A percentile compares a stretch with the other conserved stretches of the same genome.
phyloP scores from a whole-genome alignment of 2,113 vertebrate species.

The Misgurnus mizolepis region DNA sequence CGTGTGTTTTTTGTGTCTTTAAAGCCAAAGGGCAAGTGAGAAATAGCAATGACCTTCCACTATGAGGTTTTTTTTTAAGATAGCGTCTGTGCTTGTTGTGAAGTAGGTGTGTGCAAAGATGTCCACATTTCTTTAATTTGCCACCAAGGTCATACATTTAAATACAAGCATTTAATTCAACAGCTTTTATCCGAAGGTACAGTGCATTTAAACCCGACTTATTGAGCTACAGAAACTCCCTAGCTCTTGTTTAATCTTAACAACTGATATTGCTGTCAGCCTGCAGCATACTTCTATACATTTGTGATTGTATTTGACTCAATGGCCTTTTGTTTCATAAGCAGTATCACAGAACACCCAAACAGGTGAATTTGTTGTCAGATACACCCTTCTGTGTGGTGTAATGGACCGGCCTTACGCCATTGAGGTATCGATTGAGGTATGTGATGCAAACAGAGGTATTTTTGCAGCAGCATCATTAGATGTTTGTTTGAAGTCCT shows the following conservation, averaged over 20 bases:
- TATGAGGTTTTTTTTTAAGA: neutral
- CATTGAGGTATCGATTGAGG: neutral
- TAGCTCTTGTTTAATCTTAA: conserved; percentile 17
- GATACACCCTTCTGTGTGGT: neutral
- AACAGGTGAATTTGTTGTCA: neutral
- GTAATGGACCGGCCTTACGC: neutral
- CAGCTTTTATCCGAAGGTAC: too few species aligned
- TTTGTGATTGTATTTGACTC: conserved; percentile 7
- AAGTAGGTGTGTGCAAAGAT: conserved; percentile 19
- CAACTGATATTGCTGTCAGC: conserved; percentile 8
- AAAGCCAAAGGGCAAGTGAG: conserved; percentile 12
- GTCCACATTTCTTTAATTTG: conserved; percentile 21
- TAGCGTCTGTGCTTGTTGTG: neutral
- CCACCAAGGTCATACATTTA: conserved; percentile 8
- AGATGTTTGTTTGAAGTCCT: conserved; percentile 2
- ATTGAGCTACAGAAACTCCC: too few species aligned
- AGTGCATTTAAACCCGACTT: too few species aligned
- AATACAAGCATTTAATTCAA: conserved; percentile 10
- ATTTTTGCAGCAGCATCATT: conserved; percentile 4
- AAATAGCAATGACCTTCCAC: conserved; percentile 1
- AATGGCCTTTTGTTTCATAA: neutral
- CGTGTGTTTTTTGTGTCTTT: conserved; percentile 7
- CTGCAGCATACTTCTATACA: neutral
- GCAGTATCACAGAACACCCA: neutral
- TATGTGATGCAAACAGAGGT: conserved; percentile 25